A percentile compares a stretch with the other conserved stretches of the same genome.
phyloP scores from a whole-genome alignment of 2,797 vertebrate species.

The Crypturellus tataupa region DNA sequence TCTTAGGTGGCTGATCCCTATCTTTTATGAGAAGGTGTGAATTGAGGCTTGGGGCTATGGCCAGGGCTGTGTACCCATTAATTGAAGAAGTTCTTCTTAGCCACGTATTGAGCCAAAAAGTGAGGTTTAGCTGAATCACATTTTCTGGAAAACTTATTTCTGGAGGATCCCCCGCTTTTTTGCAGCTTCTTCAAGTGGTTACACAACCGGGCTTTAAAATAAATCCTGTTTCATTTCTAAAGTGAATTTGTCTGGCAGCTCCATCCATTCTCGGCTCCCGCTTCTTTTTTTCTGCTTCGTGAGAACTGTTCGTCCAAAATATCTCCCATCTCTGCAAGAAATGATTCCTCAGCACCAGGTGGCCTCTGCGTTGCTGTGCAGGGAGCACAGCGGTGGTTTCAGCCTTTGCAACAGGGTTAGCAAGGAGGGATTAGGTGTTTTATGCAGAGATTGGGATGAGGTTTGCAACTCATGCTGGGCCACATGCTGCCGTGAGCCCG shows the following conservation, averaged over 20 bases:
- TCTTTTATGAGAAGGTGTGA: background rate
- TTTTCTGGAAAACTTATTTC: conserved; percentile 37
- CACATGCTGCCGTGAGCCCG: background rate
- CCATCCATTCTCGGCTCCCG: background rate
- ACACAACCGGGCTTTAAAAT: conserved; percentile 65
- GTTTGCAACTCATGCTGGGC: conserved; percentile 18
- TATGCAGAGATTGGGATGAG: background rate
- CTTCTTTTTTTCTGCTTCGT: conserved; percentile 16
- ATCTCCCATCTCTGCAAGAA: background rate
- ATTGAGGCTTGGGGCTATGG: background rate
- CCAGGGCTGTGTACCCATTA: background rate
- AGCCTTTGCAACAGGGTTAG: background rate
- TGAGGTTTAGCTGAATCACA: conserved; percentile 41
- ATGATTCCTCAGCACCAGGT: fast-evolving
- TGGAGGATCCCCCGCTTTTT: conserved; percentile 19
- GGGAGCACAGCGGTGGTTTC: background rate
- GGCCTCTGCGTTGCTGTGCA: background rate
- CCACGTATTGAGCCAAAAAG: background rate
- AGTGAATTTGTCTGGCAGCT: conserved; percentile 48
- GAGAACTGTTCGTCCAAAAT: background rate
- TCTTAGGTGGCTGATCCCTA: fast-evolving
- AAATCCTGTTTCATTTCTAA: conserved; percentile 45
- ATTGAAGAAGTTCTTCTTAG: background rate
- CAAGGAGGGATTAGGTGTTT: background rate
- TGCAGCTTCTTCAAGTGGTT: conserved; percentile 46